Conservation (phyloP, 2,888 invertebrate genomes). For the Lasioglossum calceatum region DNA sequence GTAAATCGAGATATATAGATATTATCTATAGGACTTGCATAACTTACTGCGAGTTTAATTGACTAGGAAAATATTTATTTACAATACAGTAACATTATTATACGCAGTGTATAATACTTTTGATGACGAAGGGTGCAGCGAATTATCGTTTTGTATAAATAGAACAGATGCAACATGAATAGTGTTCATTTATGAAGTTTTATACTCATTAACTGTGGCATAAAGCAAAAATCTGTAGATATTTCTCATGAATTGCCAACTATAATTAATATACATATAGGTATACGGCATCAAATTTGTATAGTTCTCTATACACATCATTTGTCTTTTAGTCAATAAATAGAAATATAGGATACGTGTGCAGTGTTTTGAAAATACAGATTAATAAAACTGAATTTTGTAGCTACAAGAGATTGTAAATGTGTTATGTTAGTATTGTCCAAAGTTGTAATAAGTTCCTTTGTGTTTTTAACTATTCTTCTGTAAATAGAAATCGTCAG, state of each 20-base stretch:
- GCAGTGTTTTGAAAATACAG: constrained; percentile 32
- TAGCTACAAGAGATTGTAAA: constrained; percentile 34
- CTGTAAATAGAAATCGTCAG: constrained; percentile 49
- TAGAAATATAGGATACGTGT: constrained; percentile 20
- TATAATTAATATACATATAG: constrained; percentile 14
- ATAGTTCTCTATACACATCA: constrained; percentile 38
- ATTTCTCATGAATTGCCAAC: constrained; percentile 39
- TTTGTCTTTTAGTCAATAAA: constrained; percentile 43
- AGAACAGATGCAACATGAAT: constrained; percentile 34
- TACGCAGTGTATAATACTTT: constrained; percentile 46
- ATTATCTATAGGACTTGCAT: constrained; percentile 35
- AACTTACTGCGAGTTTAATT: constrained; percentile 33
- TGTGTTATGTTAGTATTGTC: constrained; percentile 40
- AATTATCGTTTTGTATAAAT: constrained; percentile 39
- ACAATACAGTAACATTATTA: constrained; percentile 37
- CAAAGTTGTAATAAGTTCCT: constrained; percentile 50
- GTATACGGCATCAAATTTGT: constrained; percentile 39
- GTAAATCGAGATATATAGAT: constrained; percentile 26
- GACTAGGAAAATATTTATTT: constrained; percentile 46
- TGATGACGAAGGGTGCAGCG: constrained; percentile 22
- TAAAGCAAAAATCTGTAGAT: constrained; percentile 53
- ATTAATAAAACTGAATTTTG: constrained; percentile 29
- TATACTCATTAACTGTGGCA: constrained; percentile 63
- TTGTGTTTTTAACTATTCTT: constrained; percentile 31
- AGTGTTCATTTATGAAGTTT: constrained; percentile 54